phyloP scores from a whole-genome alignment of 2,797 vertebrate genomes.

The Yasuhikotakia modesta region DNA sequence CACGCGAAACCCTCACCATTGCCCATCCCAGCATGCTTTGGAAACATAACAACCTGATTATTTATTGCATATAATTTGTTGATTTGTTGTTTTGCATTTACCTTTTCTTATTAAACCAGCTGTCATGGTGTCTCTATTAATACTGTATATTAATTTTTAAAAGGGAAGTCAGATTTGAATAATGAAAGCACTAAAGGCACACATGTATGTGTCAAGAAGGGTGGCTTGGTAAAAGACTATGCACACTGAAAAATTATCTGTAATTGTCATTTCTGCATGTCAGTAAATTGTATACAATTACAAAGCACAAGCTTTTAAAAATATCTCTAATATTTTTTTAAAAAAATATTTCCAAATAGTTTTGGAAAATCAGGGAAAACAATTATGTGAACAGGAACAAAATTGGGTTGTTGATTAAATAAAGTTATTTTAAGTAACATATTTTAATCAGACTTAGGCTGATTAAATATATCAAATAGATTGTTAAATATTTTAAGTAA shows the following conservation, averaged over 20 bases:
- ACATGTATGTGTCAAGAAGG: conserved; percentile 26
- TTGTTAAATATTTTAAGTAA: no score
- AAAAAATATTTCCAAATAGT: no score
- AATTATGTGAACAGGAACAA: no score
- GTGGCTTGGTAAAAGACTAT: background rate
- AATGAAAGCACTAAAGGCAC: conserved; percentile 37
- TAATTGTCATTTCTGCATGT: background rate
- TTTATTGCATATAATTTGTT: conserved; percentile 4
- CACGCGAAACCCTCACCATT: background rate
- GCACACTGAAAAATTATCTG: background rate
- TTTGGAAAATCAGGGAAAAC: background rate
- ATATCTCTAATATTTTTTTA: no score
- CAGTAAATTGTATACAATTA: background rate
- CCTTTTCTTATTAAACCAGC: conserved; percentile 9
- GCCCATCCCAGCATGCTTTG: conserved; percentile 27
- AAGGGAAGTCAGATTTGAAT: conserved; percentile 35
- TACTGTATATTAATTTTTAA: conserved; percentile 55
- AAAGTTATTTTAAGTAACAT: no score
- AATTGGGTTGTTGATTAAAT: no score
- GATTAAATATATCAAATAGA: conserved; percentile 6
- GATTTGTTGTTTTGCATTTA: conserved; percentile 11
- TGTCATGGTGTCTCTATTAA: conserved; percentile 28
- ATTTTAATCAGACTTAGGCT: no score
- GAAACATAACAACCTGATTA: conserved; percentile 12
- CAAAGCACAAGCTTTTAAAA: background rate